phyloP scores from a whole-genome alignment of 2,888 invertebrate species.

The Sinodicranocentrus sp. region DNA sequence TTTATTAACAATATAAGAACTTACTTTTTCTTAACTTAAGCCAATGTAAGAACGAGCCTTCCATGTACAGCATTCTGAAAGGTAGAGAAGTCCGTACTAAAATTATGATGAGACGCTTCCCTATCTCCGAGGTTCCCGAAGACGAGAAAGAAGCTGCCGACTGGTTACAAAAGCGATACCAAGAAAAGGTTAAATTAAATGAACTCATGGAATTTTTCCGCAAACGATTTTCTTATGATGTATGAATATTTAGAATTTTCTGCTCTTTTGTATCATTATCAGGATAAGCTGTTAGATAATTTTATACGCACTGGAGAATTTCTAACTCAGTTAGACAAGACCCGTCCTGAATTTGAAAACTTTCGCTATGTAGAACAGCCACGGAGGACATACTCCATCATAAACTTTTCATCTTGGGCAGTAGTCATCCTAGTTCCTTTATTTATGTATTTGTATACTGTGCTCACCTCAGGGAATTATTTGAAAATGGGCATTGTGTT shows the following conservation, averaged over 20 bases:
- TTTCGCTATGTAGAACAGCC: constrained; percentile 82
- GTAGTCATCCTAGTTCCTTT: constrained; percentile 85
- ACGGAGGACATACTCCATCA: constrained; percentile 83
- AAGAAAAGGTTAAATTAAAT: constrained; percentile 85
- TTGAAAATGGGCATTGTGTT: constrained; percentile 85
- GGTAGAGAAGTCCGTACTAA: constrained; percentile 87
- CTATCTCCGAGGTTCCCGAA: constrained; percentile 88
- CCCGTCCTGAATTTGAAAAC: constrained; percentile 77
- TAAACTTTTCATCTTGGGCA: constrained; percentile 87
- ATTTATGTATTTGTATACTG: constrained; percentile 84
- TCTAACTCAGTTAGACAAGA: constrained; percentile 82
- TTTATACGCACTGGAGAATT: constrained; percentile 88
- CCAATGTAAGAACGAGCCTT: constrained; percentile 64
- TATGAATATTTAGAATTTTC: neutral
- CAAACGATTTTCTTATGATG: neutral
- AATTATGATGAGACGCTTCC: constrained; percentile 89
- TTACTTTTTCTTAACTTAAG: constrained; percentile 18
- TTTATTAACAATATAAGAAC: neutral
- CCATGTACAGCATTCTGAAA: constrained; percentile 72
- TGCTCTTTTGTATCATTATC: neutral
- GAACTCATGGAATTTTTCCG: too few relatives aligned
- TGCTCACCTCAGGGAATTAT: constrained; percentile 86
- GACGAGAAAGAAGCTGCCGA: constrained; percentile 86
- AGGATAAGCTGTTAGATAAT: constrained; percentile 79
- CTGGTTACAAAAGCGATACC: constrained; percentile 91